Conservation (phyloP, 2,888 invertebrate genomes). For the Copidosoma aretas region DNA sequence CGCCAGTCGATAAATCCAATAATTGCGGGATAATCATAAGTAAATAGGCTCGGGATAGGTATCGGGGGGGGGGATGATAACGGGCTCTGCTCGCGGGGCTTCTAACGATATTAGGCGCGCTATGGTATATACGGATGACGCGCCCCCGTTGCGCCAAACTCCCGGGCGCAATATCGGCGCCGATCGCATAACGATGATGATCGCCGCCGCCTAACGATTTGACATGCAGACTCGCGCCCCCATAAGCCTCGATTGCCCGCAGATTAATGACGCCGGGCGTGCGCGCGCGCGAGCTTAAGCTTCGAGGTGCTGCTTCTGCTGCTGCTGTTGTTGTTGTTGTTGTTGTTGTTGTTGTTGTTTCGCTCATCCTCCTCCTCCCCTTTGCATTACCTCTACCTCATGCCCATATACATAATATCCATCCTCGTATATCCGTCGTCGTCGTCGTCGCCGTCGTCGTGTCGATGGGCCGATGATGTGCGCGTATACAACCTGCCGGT, state of each 20-base stretch:
- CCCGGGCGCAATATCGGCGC: too few relatives aligned
- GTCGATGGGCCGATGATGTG: background rate
- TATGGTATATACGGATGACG: constrained; percentile 17
- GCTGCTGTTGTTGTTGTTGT: background rate
- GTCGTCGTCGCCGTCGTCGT: too few relatives aligned
- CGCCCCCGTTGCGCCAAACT: background rate
- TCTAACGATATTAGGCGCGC: background rate
- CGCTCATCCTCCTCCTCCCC: background rate
- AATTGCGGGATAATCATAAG: constrained; percentile 62
- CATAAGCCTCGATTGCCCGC: constrained; percentile 4
- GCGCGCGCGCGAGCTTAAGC: too few relatives aligned
- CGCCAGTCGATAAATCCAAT: constrained; percentile 61
- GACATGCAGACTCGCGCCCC: constrained; percentile 22
- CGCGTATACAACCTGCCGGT: too few relatives aligned
- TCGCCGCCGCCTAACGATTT: constrained; percentile 34
- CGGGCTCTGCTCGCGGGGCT: constrained; percentile 47
- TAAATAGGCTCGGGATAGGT: too few relatives aligned
- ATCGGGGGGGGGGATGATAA: too few relatives aligned
- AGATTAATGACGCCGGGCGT: constrained; percentile 32
- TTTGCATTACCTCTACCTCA: background rate
- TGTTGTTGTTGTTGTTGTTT: too few relatives aligned
- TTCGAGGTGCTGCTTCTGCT: background rate
- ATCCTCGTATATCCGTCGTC: background rate
- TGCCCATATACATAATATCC: too few relatives aligned
- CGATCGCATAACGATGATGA: too few relatives aligned